phyloP scores from a whole-genome alignment of 2,797 vertebrate species.

The Chelon auratus region DNA sequence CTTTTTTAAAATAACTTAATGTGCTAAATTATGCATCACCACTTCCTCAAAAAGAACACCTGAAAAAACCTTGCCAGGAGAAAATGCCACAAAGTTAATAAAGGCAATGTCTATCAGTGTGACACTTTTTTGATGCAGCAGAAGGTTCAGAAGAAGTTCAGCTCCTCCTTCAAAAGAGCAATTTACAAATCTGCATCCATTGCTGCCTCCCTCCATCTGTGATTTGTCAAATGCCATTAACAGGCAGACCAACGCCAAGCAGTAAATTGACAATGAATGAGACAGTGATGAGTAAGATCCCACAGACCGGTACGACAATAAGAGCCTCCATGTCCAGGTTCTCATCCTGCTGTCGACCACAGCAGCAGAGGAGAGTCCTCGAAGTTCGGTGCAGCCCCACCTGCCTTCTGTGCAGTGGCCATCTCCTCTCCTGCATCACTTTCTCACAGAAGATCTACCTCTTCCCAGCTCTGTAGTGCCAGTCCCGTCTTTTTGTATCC shows the following conservation, averaged over 20 bases:
- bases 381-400: slow-evolving; percentile 37
- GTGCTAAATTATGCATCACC: too few species aligned
- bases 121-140: not conserved
- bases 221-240: slow-evolving; percentile 9
- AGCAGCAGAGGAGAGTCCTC: slow-evolving; percentile 52
- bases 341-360: slow-evolving; percentile 28
- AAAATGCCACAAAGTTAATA: slow-evolving; percentile 9
- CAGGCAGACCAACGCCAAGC: not conserved
- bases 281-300: not conserved
- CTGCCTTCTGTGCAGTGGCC: slow-evolving; percentile 32
- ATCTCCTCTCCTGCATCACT: slow-evolving; percentile 53
- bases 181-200: not conserved
- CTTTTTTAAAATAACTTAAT: not conserved
- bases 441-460: not conserved
- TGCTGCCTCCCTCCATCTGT: not conserved
- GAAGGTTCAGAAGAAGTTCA: not conserved
- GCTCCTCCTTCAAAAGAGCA: not conserved
- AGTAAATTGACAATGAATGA: not conserved
- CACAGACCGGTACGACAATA: slow-evolving; percentile 77
- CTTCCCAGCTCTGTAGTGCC: not conserved
- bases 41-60: too few species aligned
- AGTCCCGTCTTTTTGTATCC: slow-evolving; percentile 1
- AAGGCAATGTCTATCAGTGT: not conserved
- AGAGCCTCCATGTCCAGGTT: slow-evolving; percentile 69
- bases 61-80: not conserved